phyloP scores from a whole-genome alignment of 1,140 invertebrate species.

The Acromyrmex echinatior region DNA sequence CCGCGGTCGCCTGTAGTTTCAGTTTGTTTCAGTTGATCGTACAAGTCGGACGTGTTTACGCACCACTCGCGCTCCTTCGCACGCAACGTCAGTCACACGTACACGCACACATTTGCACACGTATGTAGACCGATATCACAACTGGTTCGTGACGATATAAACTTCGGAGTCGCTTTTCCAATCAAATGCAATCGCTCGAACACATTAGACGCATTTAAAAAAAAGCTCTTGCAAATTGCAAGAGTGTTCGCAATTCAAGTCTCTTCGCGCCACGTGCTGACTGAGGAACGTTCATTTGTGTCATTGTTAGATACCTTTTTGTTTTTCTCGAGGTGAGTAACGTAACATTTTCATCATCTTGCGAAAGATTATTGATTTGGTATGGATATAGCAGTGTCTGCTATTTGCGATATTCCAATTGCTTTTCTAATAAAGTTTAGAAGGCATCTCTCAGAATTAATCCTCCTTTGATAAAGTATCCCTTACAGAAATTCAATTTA shows the following conservation, averaged over 20 bases:
- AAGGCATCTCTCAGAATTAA: neutral
- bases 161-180: conserved; percentile 18
- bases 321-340: conserved; percentile 17
- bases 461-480: neutral
- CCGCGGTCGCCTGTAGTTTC: conserved; percentile 42
- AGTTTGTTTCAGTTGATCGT: conserved; percentile 59
- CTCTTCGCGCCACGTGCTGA: neutral
- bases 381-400: neutral
- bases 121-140: neutral
- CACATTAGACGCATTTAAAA: neutral
- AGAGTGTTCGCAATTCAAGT: neutral
- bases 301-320: neutral
- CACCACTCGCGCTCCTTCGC: neutral
- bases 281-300: neutral
- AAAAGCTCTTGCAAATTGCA: neutral
- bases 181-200: conserved; percentile 28
- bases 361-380: neutral
- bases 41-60: conserved; percentile 16
- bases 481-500: no score
- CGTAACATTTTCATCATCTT: neutral
- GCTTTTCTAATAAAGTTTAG: neutral
- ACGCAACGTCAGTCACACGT: conserved; percentile 4
- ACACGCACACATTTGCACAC: neutral
- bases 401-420: neutral
- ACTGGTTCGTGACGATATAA: neutral